These are phyloP conservation scores for Esperia sulphurella DNA, from an alignment of 2,888 invertebrate genomes.

Conservation along the genomic window DNA sequence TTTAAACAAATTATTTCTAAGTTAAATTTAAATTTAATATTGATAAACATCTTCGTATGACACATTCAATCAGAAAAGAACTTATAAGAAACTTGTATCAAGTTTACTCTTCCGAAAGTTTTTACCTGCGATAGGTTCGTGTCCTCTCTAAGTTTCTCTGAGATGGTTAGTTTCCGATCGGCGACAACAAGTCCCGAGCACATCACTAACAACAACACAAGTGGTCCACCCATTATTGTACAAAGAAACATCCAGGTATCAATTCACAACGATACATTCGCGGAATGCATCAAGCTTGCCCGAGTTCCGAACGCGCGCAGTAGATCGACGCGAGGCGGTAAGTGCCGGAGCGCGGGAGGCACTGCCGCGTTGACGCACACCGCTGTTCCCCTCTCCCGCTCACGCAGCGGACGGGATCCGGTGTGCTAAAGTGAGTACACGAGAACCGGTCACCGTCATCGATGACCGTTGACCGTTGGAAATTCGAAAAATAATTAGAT, in stretches of 20 bases:
- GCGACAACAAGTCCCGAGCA: slow-evolving; percentile 45
- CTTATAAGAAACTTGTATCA: slow-evolving; percentile 8
- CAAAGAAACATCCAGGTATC: slow-evolving; percentile 41
- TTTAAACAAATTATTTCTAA: too few relatives aligned
- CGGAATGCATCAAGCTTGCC: slow-evolving; percentile 41
- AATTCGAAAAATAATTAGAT: slow-evolving; percentile 39
- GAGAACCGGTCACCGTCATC: slow-evolving; percentile 50
- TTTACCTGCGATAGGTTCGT: slow-evolving; percentile 84
- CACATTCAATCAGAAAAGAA: neutral
- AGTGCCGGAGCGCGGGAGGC: slow-evolving; percentile 60
- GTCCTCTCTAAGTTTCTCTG: slow-evolving; percentile 82
- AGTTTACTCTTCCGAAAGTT: slow-evolving; percentile 35
- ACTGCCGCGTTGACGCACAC: slow-evolving; percentile 48
- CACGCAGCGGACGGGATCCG: slow-evolving; percentile 38
- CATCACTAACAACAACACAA: slow-evolving; percentile 66
- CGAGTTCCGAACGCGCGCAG: slow-evolving; percentile 41
- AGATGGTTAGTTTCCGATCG: slow-evolving; percentile 72
- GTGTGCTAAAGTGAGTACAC: slow-evolving; percentile 18
- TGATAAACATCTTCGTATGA: neutral
- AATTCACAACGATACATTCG: slow-evolving; percentile 52
- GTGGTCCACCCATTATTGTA: slow-evolving; percentile 52
- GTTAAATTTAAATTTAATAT: too few relatives aligned
- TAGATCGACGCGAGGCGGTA: slow-evolving; percentile 47
- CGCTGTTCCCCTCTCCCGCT: slow-evolving; percentile 49
- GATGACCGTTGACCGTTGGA: slow-evolving; percentile 55